Conservation (phyloP, 2,888 invertebrate species). For the Pseudanteris insignis region DNA sequence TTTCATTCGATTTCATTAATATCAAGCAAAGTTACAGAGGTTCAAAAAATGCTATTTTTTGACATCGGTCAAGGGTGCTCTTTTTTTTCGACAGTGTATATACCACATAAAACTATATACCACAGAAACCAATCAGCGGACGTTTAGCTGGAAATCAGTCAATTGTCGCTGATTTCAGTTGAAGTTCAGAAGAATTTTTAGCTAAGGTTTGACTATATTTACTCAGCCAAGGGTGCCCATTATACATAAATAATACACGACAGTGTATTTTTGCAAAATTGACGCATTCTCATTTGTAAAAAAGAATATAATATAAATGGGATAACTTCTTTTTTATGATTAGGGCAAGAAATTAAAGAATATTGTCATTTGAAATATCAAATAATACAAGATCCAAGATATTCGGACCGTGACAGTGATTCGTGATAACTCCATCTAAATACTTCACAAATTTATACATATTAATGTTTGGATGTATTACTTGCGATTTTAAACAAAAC, state of each 20-base stretch:
- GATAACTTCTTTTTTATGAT: constrained; percentile 7
- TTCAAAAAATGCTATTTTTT: no score
- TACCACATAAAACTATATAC: no score
- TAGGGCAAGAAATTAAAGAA: constrained; percentile 10
- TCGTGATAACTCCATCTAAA: constrained; percentile 9
- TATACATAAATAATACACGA: no score
- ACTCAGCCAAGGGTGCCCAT: no score
- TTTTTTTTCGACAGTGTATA: no score
- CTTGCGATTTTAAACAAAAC: constrained; percentile 3
- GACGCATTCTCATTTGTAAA: constrained; percentile 17
- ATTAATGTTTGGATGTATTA: constrained; percentile 14
- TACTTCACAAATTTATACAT: constrained; percentile 18
- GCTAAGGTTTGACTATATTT: no score
- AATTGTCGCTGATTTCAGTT: neutral
- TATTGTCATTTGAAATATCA: constrained; percentile 12
- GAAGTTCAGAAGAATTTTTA: neutral
- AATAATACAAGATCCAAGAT: constrained; percentile 4
- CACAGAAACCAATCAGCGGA: no score
- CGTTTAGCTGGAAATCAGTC: no score
- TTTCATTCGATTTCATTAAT: no score
- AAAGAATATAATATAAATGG: constrained; percentile 10
- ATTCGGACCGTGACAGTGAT: constrained; percentile 6
- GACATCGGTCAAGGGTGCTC: no score
- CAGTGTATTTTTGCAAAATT: constrained; percentile 16
- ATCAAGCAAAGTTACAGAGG: no score